A percentile compares a stretch with the other conserved stretches of the same genome.
Evolutionary conservation across 2,888 invertebrate genomes (phyloP).

Genomic region (Endotricha flammealis): DNA sequence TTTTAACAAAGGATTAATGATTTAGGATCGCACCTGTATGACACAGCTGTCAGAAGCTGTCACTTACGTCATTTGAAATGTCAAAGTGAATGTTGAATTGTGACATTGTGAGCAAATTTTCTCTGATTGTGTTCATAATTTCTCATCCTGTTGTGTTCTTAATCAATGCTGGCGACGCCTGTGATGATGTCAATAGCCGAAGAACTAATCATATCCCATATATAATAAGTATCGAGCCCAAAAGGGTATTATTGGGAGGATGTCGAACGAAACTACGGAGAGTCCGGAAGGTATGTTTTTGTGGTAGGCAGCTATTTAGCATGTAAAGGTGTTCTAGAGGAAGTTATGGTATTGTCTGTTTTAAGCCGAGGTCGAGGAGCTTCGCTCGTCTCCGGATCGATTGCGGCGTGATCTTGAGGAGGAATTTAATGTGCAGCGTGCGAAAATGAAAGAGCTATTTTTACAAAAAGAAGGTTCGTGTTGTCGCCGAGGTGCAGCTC

Average conservation of each 20-base stretch:
- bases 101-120: slow-evolving; percentile 4
- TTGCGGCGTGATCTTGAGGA: slow-evolving; percentile 81
- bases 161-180: slow-evolving; percentile 2
- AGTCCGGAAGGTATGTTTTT: slow-evolving; percentile 59
- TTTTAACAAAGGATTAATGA: too few species aligned
- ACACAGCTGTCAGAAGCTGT: too few species aligned
- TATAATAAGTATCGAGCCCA: slow-evolving; percentile 15
- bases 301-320: slow-evolving; percentile 31
- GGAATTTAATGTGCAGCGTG: slow-evolving; percentile 93
- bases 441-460: slow-evolving; percentile 94
- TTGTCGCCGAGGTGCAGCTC: slow-evolving; percentile 34
- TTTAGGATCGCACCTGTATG: too few species aligned
- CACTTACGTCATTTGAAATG: background rate
- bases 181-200: slow-evolving; percentile 2
- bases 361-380: slow-evolving; percentile 56
- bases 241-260: slow-evolving; percentile 27
- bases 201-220: slow-evolving; percentile 2
- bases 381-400: slow-evolving; percentile 40
- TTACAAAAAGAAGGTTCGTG: slow-evolving; percentile 93
- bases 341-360: slow-evolving; percentile 66
- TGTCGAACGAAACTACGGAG: slow-evolving; percentile 52
- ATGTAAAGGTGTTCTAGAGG: slow-evolving; percentile 38
- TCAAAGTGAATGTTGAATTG: slow-evolving; percentile 5
- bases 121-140: too few species aligned
- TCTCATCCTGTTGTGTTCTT: background rate